phyloP scores from a whole-genome alignment of 2,888 invertebrate genomes.

The Galerucella pusilla region DNA sequence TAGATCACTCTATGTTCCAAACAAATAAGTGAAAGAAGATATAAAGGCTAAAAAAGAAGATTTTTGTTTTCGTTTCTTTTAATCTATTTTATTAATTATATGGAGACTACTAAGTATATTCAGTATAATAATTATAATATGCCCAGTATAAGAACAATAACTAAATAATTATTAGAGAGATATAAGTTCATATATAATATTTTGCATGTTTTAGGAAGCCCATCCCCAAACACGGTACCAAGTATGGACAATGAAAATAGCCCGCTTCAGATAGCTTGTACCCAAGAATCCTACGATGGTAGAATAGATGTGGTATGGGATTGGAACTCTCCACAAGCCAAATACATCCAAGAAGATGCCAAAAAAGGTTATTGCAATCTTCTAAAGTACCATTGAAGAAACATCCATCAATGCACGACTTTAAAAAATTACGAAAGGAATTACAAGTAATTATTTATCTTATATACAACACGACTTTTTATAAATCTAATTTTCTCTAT shows the following conservation, averaged over 20 bases:
- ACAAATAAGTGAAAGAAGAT: background rate
- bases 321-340: constrained; percentile 64
- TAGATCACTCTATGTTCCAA: no score
- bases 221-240: constrained; percentile 13
- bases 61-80: background rate
- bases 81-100: background rate
- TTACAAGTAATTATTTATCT: constrained; percentile 39
- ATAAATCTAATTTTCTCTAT: no score
- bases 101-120: background rate
- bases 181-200: background rate
- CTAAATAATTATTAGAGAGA: background rate
- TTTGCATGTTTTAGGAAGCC: constrained; percentile 16
- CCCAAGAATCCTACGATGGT: constrained; percentile 62
- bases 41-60: background rate
- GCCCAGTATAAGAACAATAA: background rate
- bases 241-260: constrained; percentile 42
- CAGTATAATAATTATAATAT: background rate
- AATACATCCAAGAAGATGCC: constrained; percentile 44
- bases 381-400: constrained; percentile 58
- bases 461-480: no score
- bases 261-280: constrained; percentile 55
- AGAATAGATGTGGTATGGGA: constrained; percentile 67
- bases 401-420: constrained; percentile 54
- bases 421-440: constrained; percentile 60
- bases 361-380: constrained; percentile 50